Conservation (phyloP, 2,888 invertebrate genomes). For the Pinctada fucata region DNA sequence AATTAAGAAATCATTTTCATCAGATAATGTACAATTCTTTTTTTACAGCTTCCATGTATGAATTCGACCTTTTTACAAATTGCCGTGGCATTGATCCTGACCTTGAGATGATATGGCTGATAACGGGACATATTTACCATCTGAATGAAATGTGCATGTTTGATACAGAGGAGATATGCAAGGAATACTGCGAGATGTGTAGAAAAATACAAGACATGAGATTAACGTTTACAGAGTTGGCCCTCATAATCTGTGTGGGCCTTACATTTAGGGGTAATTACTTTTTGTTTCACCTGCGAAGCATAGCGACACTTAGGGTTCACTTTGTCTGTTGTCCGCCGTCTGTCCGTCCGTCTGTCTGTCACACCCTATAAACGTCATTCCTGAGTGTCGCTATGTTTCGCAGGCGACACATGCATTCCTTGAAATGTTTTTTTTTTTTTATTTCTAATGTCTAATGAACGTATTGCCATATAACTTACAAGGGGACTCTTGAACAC, state of each 20-base stretch:
- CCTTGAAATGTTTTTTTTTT: no score
- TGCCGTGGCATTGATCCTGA: background rate
- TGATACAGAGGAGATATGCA: background rate
- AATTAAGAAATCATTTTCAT: no score
- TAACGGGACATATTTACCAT: background rate
- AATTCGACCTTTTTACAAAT: background rate
- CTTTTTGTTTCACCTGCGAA: no score
- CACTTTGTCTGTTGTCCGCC: no score
- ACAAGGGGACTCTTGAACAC: no score
- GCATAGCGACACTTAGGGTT: no score
- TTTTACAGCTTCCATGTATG: background rate
- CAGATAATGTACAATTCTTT: background rate
- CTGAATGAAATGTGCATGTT: slow-evolving; percentile 2
- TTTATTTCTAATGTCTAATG: no score
- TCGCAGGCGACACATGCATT: no score
- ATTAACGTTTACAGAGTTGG: background rate
- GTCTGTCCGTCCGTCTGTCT: no score
- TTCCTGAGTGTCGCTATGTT: no score
- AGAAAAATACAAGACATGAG: background rate
- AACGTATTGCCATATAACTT: no score
- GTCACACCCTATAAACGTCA: no score
- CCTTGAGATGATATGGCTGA: background rate
- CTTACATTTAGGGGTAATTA: background rate
- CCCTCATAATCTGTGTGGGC: background rate
- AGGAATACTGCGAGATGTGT: background rate